Evolutionary conservation across 2,113 vertebrate species (phyloP).

Genomic region (Grallaria varia): DNA sequence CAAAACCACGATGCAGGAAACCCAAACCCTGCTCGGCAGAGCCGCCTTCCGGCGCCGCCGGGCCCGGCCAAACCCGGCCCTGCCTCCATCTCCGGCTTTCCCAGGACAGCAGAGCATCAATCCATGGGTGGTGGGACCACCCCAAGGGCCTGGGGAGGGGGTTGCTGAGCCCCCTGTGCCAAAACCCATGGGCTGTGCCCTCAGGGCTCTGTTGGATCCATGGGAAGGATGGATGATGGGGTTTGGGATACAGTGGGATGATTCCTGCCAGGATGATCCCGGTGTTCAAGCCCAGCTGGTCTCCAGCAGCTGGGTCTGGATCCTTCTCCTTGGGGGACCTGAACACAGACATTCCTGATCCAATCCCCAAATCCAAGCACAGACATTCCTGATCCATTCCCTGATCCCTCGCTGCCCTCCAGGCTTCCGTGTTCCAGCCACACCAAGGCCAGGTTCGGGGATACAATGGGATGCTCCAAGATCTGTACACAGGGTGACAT

Average conservation of each 20-base stretch:
- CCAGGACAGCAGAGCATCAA: fast-evolving
- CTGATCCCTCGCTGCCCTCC: neutral
- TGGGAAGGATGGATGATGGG: neutral
- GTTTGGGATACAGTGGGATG: neutral
- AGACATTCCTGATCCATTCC: neutral
- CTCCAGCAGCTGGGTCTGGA: neutral
- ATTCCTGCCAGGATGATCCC: neutral
- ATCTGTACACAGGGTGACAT: too few relatives aligned
- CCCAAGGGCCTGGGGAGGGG: neutral
- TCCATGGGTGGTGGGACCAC: neutral
- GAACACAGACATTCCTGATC: neutral
- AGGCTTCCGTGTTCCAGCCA: neutral
- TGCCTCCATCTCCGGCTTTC: neutral
- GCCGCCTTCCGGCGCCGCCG: neutral
- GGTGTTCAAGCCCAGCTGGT: neutral
- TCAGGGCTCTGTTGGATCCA: too few relatives aligned
- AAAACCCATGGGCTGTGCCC: too few relatives aligned
- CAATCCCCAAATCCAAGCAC: neutral
- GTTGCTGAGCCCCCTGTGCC: too few relatives aligned
- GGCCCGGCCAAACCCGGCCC: neutral
- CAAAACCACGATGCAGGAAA: neutral
- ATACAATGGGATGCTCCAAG: too few relatives aligned
- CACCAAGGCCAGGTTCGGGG: too few relatives aligned
- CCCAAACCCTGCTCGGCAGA: neutral
- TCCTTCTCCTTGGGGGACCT: neutral